Evolutionary conservation across 2,797 vertebrate genomes (phyloP), one percentile per base, ranked within the genome.

Genomic region (Aratinga solstitialis): DNA sequence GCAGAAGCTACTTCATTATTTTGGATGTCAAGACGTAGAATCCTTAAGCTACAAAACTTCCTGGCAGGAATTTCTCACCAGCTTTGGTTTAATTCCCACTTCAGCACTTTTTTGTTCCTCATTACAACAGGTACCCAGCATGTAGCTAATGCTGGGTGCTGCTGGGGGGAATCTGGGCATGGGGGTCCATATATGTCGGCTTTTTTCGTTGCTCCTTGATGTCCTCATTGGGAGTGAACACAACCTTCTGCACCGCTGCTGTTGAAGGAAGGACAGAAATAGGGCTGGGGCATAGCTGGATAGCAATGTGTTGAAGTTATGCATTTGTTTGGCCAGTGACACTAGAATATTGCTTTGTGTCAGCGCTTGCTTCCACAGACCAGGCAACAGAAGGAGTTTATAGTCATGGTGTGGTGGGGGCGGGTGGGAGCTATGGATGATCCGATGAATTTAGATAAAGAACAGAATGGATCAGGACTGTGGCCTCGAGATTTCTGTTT

Each of bases 41-140:
- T 67, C 71, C 56, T 69, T 36, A 67, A 77, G 50, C 45, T 90
- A 30, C 38, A 61, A 21, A 89, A 50, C 23, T 89, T 67, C 66
- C 71, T 85, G 84, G 81, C 72, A 85, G 71, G 68, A 89, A 22
- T 85, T 85, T 71, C 56, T 53, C 65, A n/a, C 48, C 56, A 80
- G 51, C 51, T 85, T 66, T 62, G 42, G 13, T 75, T 78, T 45
- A 34, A 56, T 83, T 85, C 40, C 15, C 5, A 7, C 24, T 68
- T 79, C 8, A 0, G 23, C 59, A 13, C 4, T 1, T 32, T 78
- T 54, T 30, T 3, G 4, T 42, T 82, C 9, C 62, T 51, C 42
- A 1, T 59, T 84, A 0, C 5, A 32, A n/a, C 9, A 19, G 54
- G 34, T 48, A n/a, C n/a, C 36, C 21, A 2, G 15, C 24, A 30